Base-by-base conservation (phyloP, 1,140 invertebrate species). In the Mactra quadrangularis region DNA sequence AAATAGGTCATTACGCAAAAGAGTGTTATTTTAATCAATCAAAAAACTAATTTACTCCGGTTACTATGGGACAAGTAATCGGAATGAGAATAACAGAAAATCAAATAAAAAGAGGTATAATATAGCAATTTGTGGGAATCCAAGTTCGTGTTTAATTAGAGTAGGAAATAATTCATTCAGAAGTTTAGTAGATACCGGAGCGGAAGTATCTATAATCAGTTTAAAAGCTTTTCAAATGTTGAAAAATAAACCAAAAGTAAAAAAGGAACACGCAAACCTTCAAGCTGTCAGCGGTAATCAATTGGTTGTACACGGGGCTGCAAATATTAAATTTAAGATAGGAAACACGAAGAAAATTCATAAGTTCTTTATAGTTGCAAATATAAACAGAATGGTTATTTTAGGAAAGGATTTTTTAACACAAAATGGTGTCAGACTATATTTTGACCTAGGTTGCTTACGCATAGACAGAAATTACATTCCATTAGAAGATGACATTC, bases 381-480 rank as follows among this genome's bases (percentile, higher is more conserved):
- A 57, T 41, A 75, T 75, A 6, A 75, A 81, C n/a, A 66, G 38
- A 55, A 75, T 25, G 19, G 72, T 17, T 50, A 75, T 75, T 59
- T 19, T 75, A 59, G 72, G 72, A 4, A 75, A 53, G 29, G 55
- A 75, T 59, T 75, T 57, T 35, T 31, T 59, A 9, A 4, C 7
- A 3, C 33, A 45, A 25, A 9, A 33, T 22, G 29, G n/a, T 22
- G 72, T 55, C 6, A 57, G 72, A 47, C 27, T 70, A 22, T 70
- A 70, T 47, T 70, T 11, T 50, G 45, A 70, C 25, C 25, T 70
- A 22, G 45, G 45, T 25, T 25, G 66, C 15, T 25, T 70, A 22
- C 33, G 66, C 4, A 50, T 70, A 6, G 31, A 70, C 27, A 22
- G 25, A 6, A 17, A 70, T 25, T 45, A 45, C 19, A 70, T 70